These are phyloP conservation scores for Chironomus striatipennis DNA, from an alignment of 1,140 invertebrate genomes.

Conservation along the genomic window DNA sequence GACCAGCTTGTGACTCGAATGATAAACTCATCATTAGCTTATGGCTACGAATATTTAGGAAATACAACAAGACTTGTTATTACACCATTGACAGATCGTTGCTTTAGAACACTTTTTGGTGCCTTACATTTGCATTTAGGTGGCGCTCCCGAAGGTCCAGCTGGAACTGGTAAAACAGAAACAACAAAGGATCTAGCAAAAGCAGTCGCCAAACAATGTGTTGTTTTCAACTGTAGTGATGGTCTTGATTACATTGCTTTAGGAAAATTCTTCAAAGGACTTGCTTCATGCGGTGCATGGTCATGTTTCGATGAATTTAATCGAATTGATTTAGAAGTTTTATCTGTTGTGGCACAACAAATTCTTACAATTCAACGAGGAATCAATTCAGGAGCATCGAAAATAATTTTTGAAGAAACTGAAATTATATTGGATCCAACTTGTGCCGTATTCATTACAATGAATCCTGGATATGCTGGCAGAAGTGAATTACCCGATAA, in stretches of 20 bases:
- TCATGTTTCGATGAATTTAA: constrained; percentile 97
- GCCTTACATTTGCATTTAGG: constrained; percentile 77
- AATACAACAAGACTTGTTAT: constrained; percentile 82
- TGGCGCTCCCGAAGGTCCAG: constrained; percentile 89
- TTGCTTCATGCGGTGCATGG: constrained; percentile 93
- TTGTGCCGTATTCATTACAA: constrained; percentile 92
- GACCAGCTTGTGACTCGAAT: constrained; percentile 67
- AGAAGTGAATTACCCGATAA: constrained; percentile 88
- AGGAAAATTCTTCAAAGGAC: constrained; percentile 95
- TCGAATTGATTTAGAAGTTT: constrained; percentile 72
- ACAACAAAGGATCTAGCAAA: constrained; percentile 95
- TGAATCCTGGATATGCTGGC: constrained; percentile 92
- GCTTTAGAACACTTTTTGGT: constrained; percentile 86
- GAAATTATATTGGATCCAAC: constrained; percentile 77
- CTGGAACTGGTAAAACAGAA: constrained; percentile 93
- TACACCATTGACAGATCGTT: constrained; percentile 84
- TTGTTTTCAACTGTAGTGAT: constrained; percentile 94
- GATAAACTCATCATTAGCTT: constrained; percentile 84
- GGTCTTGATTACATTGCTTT: constrained; percentile 87
- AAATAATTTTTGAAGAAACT: constrained; percentile 83
- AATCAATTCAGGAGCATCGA: constrained; percentile 65
- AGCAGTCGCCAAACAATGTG: constrained; percentile 91
- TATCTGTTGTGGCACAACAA: constrained; percentile 89
- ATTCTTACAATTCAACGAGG: constrained; percentile 71
- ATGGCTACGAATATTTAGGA: constrained; percentile 94